Evolutionary conservation across 1,140 invertebrate species (phyloP).

Genomic region (Eufriesea mexicana): DNA sequence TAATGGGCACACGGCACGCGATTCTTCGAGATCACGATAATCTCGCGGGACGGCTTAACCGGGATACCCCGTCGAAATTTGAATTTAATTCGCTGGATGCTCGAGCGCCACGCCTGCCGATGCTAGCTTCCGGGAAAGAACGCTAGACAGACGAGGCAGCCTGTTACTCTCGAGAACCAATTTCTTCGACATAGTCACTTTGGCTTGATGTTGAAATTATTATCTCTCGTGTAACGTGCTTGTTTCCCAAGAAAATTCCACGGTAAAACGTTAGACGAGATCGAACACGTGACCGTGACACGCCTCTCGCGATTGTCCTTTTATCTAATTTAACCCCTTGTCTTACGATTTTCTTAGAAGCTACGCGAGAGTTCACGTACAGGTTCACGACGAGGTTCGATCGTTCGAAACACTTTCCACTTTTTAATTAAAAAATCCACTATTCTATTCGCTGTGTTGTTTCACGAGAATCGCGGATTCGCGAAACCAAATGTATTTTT

Average conservation of each 20-base stretch:
- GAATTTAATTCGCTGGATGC: neutral
- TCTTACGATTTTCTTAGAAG: too few relatives aligned
- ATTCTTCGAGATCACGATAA: conserved; percentile 24
- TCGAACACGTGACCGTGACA: too few relatives aligned
- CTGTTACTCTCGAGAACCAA: neutral
- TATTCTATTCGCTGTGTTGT: too few relatives aligned
- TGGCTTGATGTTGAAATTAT: too few relatives aligned
- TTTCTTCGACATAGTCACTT: too few relatives aligned
- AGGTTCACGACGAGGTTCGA: neutral
- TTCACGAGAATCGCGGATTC: neutral
- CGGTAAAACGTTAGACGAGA: too few relatives aligned
- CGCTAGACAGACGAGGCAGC: neutral
- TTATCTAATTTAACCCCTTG: too few relatives aligned
- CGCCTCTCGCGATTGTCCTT: too few relatives aligned
- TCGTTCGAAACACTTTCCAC: neutral
- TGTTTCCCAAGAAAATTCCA: too few relatives aligned
- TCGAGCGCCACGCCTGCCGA: neutral
- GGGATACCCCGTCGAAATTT: neutral
- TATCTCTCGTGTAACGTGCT: too few relatives aligned
- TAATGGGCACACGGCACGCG: neutral
- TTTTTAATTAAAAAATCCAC: neutral
- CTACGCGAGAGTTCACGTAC: too few relatives aligned
- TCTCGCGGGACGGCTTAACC: neutral
- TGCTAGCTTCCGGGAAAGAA: neutral
- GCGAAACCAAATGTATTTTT: neutral